phyloP scores from a whole-genome alignment of 2,888 invertebrate genomes.

The Nysson spinosus region DNA sequence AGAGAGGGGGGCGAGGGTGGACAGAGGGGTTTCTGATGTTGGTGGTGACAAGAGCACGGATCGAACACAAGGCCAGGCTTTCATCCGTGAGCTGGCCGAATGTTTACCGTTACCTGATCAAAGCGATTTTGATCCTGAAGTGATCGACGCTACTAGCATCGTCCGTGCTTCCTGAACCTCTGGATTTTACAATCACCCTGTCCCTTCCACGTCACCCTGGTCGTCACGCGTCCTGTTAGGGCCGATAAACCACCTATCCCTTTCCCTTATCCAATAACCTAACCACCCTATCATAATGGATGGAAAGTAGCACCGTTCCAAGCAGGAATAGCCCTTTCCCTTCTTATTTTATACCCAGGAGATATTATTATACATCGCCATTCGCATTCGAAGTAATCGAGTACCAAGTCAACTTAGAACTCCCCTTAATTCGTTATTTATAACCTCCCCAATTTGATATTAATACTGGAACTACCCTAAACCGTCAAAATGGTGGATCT shows the following conservation, averaged over 20 bases:
- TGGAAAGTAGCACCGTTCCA: too few species aligned
- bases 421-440: too few species aligned
- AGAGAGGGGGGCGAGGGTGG: constrained; percentile 13
- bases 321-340: too few species aligned
- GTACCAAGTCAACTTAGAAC: too few species aligned
- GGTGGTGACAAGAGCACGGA: constrained; percentile 40
- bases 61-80: constrained; percentile 58
- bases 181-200: constrained; percentile 44
- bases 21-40: constrained; percentile 36
- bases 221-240: constrained; percentile 34
- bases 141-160: constrained; percentile 42
- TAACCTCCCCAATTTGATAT: too few species aligned
- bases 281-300: too few species aligned
- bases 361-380: too few species aligned
- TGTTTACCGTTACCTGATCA: constrained; percentile 71
- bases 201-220: constrained; percentile 28
- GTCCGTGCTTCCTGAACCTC: constrained; percentile 24
- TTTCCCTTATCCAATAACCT: constrained; percentile 5
- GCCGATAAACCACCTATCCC: constrained; percentile 40
- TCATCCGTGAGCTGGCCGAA: constrained; percentile 68
- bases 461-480: too few species aligned
- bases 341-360: too few species aligned
- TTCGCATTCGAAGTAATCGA: too few species aligned
- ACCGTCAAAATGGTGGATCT: too few species aligned
- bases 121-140: constrained; percentile 62